A percentile compares a stretch with the other conserved stretches of the same genome.
These are phyloP conservation scores for Cataglyphis rosenhaueri DNA, from an alignment of 2,888 invertebrate species.

Conservation along the genomic window DNA sequence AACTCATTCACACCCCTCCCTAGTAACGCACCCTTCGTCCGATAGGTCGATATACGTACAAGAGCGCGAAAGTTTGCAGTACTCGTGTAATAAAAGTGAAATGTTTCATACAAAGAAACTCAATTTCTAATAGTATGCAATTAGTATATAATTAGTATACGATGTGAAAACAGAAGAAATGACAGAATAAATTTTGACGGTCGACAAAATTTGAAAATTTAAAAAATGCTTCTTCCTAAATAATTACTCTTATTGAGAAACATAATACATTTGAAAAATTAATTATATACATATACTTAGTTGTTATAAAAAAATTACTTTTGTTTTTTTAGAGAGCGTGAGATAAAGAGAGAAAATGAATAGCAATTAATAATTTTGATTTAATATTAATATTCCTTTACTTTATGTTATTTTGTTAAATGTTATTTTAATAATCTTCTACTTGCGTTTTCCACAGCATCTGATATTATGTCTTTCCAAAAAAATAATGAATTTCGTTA, in stretches of 20 bases:
- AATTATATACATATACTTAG: not conserved
- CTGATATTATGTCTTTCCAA: not conserved
- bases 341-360: not conserved
- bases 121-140: slow-evolving; percentile 7
- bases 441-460: not conserved
- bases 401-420: not conserved
- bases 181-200: not conserved
- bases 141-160: slow-evolving; percentile 20
- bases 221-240: not conserved
- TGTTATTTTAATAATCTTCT: not conserved
- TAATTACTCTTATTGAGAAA: not conserved
- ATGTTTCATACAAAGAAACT: slow-evolving; percentile 42
- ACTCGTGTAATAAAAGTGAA: slow-evolving; percentile 42
- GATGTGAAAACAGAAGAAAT: slow-evolving; percentile 1
- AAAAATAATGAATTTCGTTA: not conserved
- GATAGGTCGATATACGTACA: slow-evolving; percentile 80
- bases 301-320: not conserved
- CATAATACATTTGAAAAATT: not conserved
- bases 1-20: slow-evolving; percentile 74
- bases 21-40: slow-evolving; percentile 77
- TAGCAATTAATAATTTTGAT: not conserved
- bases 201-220: not conserved
- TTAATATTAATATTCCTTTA: not conserved
- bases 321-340: not conserved
- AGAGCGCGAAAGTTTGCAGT: slow-evolving; percentile 63